Conservation (phyloP, 2,113 vertebrate genomes). For the Hippocampus comes region DNA sequence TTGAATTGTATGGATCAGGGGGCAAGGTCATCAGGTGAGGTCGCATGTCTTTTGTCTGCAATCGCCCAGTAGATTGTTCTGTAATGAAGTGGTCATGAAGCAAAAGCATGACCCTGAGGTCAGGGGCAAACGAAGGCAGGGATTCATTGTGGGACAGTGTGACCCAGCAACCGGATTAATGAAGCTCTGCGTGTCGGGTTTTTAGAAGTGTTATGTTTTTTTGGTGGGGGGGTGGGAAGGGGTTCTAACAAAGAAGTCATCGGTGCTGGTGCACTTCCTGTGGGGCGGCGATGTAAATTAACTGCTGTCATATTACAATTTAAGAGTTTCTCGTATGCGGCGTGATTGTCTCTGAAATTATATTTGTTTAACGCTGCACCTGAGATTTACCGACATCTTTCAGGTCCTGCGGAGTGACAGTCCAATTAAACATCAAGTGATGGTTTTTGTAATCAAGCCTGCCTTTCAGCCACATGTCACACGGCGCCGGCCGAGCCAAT, state of each 20-base stretch:
- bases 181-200: constrained; percentile 6
- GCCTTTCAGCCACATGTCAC: constrained; percentile 66
- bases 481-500: constrained; percentile 42
- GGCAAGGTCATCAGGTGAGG: constrained; percentile 63
- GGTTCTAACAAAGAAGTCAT: not conserved
- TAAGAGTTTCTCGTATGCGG: not conserved
- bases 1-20: constrained; percentile 36
- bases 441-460: constrained; percentile 54
- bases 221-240: too few species aligned
- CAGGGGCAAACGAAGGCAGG: constrained; percentile 60
- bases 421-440: constrained; percentile 60
- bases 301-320: not conserved
- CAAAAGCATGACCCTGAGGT: constrained; percentile 65
- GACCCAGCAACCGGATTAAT: constrained; percentile 40
- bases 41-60: constrained; percentile 62
- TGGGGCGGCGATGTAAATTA: not conserved
- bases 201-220: constrained; percentile 8
- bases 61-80: constrained; percentile 58
- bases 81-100: constrained; percentile 72
- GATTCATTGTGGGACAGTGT: constrained; percentile 60
- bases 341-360: not conserved
- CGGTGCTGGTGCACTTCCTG: not conserved
- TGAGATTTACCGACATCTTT: constrained; percentile 18
- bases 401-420: constrained; percentile 44
- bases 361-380: constrained; percentile 12